Evolutionary conservation across 2,888 invertebrate species (phyloP).

Genomic region (Lasioglossum oenotherae): DNA sequence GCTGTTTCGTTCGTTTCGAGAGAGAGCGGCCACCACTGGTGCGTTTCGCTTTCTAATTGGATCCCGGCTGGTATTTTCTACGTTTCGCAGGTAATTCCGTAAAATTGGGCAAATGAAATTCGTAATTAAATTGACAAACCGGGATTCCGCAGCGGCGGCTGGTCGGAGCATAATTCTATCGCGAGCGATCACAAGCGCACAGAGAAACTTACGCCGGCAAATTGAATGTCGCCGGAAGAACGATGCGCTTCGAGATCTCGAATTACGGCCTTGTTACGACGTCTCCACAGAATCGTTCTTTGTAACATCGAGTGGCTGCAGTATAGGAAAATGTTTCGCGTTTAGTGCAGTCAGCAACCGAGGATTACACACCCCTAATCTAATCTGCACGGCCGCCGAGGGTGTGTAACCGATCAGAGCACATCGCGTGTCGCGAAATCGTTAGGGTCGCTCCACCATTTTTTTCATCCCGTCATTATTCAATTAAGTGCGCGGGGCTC

Average conservation of each 20-base stretch:
- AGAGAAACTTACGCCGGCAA: neutral
- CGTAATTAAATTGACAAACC: neutral
- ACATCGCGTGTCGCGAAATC: slow-evolving; percentile 58
- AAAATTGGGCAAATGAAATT: slow-evolving; percentile 11
- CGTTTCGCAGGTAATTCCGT: neutral
- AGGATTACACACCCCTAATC: neutral
- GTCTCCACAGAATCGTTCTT: neutral
- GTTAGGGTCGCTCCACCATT: slow-evolving; percentile 49
- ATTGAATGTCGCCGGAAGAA: neutral
- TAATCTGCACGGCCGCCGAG: slow-evolving; percentile 8
- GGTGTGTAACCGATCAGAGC: slow-evolving; percentile 46
- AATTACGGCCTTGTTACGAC: neutral
- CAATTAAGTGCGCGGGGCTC: slow-evolving; percentile 49
- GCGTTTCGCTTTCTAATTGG: slow-evolving; percentile 31
- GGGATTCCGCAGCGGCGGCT: neutral
- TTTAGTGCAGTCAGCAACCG: neutral
- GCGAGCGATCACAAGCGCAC: neutral
- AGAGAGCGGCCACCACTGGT: neutral
- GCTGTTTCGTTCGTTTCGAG: slow-evolving; percentile 19
- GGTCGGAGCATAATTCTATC: neutral
- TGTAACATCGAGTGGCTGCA: neutral
- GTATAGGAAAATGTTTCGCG: neutral
- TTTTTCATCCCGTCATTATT: slow-evolving; percentile 43
- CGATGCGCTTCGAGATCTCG: neutral
- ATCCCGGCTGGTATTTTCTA: slow-evolving; percentile 6